phyloP scores from a whole-genome alignment of 2,888 invertebrate species.

The Elysia crispata region DNA sequence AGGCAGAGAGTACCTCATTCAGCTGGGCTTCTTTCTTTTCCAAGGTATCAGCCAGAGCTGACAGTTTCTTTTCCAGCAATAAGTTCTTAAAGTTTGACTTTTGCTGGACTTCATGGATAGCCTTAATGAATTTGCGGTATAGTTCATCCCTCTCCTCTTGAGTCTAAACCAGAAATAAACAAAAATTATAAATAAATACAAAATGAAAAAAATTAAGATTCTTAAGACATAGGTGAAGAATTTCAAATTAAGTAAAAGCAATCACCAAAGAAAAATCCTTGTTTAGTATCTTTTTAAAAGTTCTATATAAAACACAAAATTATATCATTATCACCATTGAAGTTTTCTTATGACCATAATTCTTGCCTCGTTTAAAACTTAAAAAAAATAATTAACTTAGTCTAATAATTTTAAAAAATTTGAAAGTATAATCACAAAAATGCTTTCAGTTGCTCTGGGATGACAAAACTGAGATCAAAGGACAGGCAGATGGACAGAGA shows the following conservation, averaged over 20 bases:
- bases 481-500: too few species aligned
- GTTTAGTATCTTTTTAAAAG: neutral
- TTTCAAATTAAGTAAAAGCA: neutral
- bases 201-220: too few species aligned
- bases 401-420: too few species aligned
- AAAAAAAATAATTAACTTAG: too few species aligned
- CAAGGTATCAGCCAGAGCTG: slow-evolving; percentile 82
- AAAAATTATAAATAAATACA: too few species aligned
- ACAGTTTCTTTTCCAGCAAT: slow-evolving; percentile 86
- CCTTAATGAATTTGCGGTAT: slow-evolving; percentile 87
- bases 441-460: too few species aligned
- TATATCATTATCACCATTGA: neutral
- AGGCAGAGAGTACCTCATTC: slow-evolving; percentile 83
- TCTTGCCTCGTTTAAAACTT: too few species aligned
- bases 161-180: slow-evolving; percentile 74
- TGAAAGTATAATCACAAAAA: too few species aligned
- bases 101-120: slow-evolving; percentile 91
- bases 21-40: slow-evolving; percentile 85
- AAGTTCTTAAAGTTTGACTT: slow-evolving; percentile 89
- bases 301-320: neutral
- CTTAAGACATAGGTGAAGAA: neutral
- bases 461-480: too few species aligned
- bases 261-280: neutral
- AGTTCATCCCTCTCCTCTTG: slow-evolving; percentile 87
- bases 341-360: neutral